phyloP scores from a whole-genome alignment of 2,797 vertebrate species.

The Xyrichtys novacula region DNA sequence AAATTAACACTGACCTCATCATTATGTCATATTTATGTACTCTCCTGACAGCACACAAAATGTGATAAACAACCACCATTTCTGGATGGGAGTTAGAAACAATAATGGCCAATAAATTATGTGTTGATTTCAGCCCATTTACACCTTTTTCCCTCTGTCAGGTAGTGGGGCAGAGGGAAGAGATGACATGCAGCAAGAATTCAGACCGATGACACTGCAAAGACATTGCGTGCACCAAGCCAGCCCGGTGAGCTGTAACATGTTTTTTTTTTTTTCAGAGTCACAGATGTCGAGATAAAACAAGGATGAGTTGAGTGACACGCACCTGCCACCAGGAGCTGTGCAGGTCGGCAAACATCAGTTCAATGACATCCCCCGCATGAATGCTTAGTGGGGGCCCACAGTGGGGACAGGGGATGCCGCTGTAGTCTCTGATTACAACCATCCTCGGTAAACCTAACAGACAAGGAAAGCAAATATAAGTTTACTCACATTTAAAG shows the following conservation, averaged over 20 bases:
- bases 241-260: slow-evolving; percentile 30
- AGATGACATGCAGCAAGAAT: slow-evolving; percentile 10
- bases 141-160: neutral
- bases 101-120: slow-evolving; percentile 3
- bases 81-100: slow-evolving; percentile 26
- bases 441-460: slow-evolving; percentile 94
- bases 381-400: slow-evolving; percentile 91
- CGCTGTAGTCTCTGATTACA: slow-evolving; percentile 89
- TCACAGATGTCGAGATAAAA: slow-evolving; percentile 66
- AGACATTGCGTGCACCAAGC: slow-evolving; percentile 41
- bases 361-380: slow-evolving; percentile 90
- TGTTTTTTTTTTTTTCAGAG: slow-evolving; percentile 53
- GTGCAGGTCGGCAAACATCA: slow-evolving; percentile 91
- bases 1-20: slow-evolving; percentile 58
- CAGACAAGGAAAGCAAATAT: slow-evolving; percentile 43
- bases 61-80: slow-evolving; percentile 30
- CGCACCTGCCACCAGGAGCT: slow-evolving; percentile 96
- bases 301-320: slow-evolving; percentile 56
- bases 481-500: slow-evolving; percentile 10
- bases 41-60: slow-evolving; percentile 32
- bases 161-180: neutral
- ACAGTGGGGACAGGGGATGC: slow-evolving; percentile 85
- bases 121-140: slow-evolving; percentile 16
- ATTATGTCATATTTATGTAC: slow-evolving; percentile 38
- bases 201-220: slow-evolving; percentile 44